A percentile compares a stretch with the other conserved stretches of the same genome.
Conservation (phyloP, 2,888 invertebrate genomes). For the Torymus tubicola region DNA sequence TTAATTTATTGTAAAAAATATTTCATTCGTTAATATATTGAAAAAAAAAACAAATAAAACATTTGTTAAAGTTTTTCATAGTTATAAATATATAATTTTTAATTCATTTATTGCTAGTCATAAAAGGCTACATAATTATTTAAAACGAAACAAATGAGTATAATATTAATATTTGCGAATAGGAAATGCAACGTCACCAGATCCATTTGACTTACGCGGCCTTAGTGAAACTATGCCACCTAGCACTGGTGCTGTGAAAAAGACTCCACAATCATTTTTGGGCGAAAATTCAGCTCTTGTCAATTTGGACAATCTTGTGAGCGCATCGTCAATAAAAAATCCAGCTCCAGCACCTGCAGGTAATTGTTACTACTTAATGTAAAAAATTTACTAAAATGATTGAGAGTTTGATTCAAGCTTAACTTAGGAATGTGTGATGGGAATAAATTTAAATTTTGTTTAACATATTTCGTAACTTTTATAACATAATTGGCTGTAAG, state of each 20-base stretch:
- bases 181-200: slow-evolving; percentile 77
- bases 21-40: slow-evolving; percentile 14
- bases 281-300: slow-evolving; percentile 98
- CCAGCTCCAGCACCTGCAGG: slow-evolving; percentile 77
- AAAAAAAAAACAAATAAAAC: neutral
- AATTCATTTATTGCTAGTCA: neutral
- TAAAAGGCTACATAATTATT: neutral
- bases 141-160: slow-evolving; percentile 15
- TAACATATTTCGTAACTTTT: slow-evolving; percentile 25
- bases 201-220: slow-evolving; percentile 85
- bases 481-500: slow-evolving; percentile 39
- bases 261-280: slow-evolving; percentile 96
- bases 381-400: neutral
- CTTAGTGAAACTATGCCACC: slow-evolving; percentile 79
- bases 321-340: slow-evolving; percentile 76
- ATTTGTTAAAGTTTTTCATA: no score
- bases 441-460: slow-evolving; percentile 10
- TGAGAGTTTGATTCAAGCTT: slow-evolving; percentile 2
- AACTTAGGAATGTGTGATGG: slow-evolving; percentile 1
- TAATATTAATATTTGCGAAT: slow-evolving; percentile 46
- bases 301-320: slow-evolving; percentile 97
- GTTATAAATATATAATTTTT: no score
- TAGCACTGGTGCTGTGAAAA: slow-evolving; percentile 82
- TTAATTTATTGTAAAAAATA: slow-evolving; percentile 26
- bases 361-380: slow-evolving; percentile 60